Evolutionary conservation across 2,113 vertebrate genomes (phyloP).

Genomic region (Natator depressus): DNA sequence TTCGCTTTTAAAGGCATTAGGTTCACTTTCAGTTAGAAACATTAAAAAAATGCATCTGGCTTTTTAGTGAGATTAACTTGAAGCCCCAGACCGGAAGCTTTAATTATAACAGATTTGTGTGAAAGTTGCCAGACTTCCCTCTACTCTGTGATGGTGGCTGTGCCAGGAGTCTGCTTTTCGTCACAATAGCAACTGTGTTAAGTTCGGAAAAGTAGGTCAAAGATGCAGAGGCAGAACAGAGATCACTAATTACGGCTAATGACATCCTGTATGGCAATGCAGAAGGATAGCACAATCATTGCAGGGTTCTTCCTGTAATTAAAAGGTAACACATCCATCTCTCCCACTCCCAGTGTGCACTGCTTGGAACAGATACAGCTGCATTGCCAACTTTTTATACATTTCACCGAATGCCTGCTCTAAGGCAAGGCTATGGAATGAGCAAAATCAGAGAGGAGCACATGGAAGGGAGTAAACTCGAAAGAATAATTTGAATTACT

Average conservation of each 20-base stretch:
- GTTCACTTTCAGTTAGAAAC: slow-evolving; percentile 29
- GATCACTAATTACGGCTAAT: slow-evolving; percentile 33
- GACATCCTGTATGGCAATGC: background rate
- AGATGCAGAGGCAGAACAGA: slow-evolving; percentile 44
- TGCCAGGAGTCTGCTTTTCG: slow-evolving; percentile 70
- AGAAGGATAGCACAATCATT: background rate
- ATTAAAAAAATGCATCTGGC: background rate
- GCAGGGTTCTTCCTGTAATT: slow-evolving; percentile 1
- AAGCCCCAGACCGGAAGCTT: slow-evolving; percentile 52
- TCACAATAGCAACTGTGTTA: slow-evolving; percentile 47
- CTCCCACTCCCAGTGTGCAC: background rate
- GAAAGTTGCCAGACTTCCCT: slow-evolving; percentile 69
- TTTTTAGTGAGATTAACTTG: slow-evolving; percentile 35
- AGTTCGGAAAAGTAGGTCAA: slow-evolving; percentile 62
- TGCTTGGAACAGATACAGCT: background rate
- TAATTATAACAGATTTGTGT: slow-evolving; percentile 63
- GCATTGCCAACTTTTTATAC: background rate
- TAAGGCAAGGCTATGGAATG: background rate
- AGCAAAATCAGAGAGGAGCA: background rate
- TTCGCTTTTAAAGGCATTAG: background rate
- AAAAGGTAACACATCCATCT: background rate
- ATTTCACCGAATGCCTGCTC: background rate
- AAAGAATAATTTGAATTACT: background rate
- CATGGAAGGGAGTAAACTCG: background rate
- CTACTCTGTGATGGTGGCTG: slow-evolving; percentile 44